A percentile compares a stretch with the other conserved stretches of the same genome.
These are phyloP conservation scores for Nephotettix cincticeps DNA, from an alignment of 1,140 invertebrate species.

Conservation along the genomic window DNA sequence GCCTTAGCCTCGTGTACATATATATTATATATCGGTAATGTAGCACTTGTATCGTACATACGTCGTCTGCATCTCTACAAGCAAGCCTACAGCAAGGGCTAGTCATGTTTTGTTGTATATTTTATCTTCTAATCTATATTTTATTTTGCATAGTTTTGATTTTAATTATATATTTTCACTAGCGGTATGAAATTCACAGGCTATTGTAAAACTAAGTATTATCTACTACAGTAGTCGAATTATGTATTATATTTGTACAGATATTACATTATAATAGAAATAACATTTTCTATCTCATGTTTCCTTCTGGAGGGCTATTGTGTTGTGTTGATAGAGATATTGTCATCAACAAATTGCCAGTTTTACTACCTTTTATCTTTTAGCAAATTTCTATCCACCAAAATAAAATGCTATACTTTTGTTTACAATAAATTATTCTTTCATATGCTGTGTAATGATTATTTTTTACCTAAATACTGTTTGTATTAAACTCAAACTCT, in stretches of 20 bases:
- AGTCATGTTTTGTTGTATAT: not conserved
- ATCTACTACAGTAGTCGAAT: slow-evolving; percentile 5
- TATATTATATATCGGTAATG: not conserved
- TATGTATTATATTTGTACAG: slow-evolving; percentile 7
- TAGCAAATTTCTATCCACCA: slow-evolving; percentile 6
- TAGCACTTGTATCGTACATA: not conserved
- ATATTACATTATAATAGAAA: slow-evolving; percentile 7
- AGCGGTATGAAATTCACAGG: not conserved
- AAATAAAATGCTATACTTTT: slow-evolving; percentile 9
- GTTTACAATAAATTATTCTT: slow-evolving; percentile 13
- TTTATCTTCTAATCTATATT: not conserved
- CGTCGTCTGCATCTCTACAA: not conserved
- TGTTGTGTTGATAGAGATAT: not conserved
- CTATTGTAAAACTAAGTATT: not conserved
- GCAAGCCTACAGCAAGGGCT: not conserved
- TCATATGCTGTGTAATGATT: not conserved
- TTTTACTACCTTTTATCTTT: not conserved
- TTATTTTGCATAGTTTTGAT: not conserved
- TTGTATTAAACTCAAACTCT: no score
- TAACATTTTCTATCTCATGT: slow-evolving; percentile 3
- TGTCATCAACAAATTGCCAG: not conserved
- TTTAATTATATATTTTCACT: not conserved
- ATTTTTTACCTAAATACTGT: not conserved
- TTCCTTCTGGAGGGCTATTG: not conserved
- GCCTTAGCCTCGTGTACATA: slow-evolving; percentile 3